Conservation (phyloP, 2,797 vertebrate species). For the Rhinogobio ventralis region DNA sequence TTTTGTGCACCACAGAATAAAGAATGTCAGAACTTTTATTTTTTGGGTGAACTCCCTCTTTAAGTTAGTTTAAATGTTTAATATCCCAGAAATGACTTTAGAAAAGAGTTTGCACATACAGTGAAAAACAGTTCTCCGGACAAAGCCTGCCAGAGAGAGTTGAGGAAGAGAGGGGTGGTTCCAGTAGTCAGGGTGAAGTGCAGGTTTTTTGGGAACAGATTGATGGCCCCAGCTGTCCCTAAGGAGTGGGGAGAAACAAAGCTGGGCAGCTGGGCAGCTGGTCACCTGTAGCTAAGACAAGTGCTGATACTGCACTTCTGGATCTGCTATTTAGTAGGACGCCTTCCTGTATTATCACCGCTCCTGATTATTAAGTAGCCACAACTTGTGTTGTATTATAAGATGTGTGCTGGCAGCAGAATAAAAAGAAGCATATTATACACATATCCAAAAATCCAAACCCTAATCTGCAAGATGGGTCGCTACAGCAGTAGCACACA, state of each 20-base stretch:
- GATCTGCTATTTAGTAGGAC: slow-evolving; percentile 76
- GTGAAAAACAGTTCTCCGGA: not conserved
- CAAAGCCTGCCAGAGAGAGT: slow-evolving; percentile 24
- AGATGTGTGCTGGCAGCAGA: not conserved
- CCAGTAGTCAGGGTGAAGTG: slow-evolving; percentile 58
- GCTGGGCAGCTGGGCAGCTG: slow-evolving; percentile 80
- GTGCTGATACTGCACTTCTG: slow-evolving; percentile 64
- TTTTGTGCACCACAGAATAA: not conserved
- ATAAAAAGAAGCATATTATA: not conserved
- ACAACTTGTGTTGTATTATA: slow-evolving; percentile 3
- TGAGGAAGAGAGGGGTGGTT: slow-evolving; percentile 11
- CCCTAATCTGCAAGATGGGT: not conserved
- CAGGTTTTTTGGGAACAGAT: slow-evolving; percentile 68
- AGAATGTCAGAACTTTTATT: not conserved
- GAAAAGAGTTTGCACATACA: not conserved
- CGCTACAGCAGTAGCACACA: not conserved
- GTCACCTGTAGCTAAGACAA: slow-evolving; percentile 81
- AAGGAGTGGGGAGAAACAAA: slow-evolving; percentile 73
- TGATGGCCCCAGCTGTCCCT: slow-evolving; percentile 81
- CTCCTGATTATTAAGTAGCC: slow-evolving; percentile 28
- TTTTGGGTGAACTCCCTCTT: not conserved
- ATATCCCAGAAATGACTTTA: not conserved
- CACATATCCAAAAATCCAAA: slow-evolving; percentile 3
- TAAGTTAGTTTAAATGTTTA: not conserved
- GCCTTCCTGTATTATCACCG: slow-evolving; percentile 37